Conservation (phyloP, 2,113 vertebrate genomes). For the Hyperopisus bebe region DNA sequence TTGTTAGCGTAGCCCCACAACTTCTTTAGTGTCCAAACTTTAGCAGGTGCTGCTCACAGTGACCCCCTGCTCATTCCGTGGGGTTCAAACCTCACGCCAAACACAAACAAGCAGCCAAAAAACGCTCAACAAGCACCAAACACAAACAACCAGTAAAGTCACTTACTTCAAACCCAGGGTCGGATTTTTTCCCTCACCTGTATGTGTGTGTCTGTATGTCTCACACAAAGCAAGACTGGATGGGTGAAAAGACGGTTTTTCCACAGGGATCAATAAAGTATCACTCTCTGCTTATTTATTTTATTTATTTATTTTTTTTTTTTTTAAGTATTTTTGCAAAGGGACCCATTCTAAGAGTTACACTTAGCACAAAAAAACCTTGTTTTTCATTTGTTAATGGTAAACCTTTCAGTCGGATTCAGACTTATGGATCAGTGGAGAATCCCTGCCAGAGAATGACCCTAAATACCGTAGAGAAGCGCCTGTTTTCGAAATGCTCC, state of each 20-base stretch:
- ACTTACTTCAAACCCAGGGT: background rate
- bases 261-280: background rate
- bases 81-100: background rate
- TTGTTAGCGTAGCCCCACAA: background rate
- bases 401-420: background rate
- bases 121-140: background rate
- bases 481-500: background rate
- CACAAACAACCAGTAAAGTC: background rate
- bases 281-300: background rate
- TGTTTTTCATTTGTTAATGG: background rate
- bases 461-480: background rate
- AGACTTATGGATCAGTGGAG: background rate
- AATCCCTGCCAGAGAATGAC: background rate
- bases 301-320: background rate
- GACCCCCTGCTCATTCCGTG: background rate
- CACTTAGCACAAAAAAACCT: background rate
- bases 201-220: background rate
- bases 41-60: background rate
- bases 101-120: background rate
- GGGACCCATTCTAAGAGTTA: background rate
- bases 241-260: background rate
- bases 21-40: background rate
- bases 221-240: background rate
- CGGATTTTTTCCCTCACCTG: background rate
- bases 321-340: background rate